These are phyloP conservation scores for Sminthopsis crassicaudata DNA, from an alignment of 2,113 vertebrate genomes.

Conservation along the genomic window DNA sequence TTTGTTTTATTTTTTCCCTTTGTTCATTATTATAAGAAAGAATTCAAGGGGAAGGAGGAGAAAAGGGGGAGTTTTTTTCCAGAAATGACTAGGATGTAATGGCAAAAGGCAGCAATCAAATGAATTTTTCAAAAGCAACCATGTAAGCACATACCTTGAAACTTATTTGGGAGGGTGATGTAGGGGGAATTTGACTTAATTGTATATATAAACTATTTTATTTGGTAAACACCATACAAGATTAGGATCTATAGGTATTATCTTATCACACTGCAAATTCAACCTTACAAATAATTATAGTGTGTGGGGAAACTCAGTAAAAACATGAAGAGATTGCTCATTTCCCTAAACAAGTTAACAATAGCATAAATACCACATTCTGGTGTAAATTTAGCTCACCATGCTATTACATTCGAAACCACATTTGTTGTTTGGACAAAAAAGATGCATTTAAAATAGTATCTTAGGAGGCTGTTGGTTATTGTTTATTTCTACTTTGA, in stretches of 20 bases:
- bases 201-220: not conserved
- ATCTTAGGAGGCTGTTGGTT: not conserved
- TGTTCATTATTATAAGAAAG: not conserved
- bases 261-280: not conserved
- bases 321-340: constrained; percentile 5
- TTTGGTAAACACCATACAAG: not conserved
- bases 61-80: not conserved
- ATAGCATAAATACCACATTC: not conserved
- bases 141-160: not conserved
- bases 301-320: not conserved
- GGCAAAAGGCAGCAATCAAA: not conserved
- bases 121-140: not conserved
- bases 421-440: constrained; percentile 20
- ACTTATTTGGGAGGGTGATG: not conserved
- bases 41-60: not conserved
- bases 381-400: not conserved
- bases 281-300: constrained; percentile 7
- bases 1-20: not conserved
- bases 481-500: not conserved
- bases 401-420: constrained; percentile 7
- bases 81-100: not conserved
- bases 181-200: not conserved
- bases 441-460: not conserved
- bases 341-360: not conserved
- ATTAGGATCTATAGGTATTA: constrained; percentile 3